Percentiles rank a stretch among this genome's conserved stretches.
These are phyloP conservation scores for Timema cristinae DNA, from an alignment of 2,888 invertebrate genomes.

Conservation along the genomic window DNA sequence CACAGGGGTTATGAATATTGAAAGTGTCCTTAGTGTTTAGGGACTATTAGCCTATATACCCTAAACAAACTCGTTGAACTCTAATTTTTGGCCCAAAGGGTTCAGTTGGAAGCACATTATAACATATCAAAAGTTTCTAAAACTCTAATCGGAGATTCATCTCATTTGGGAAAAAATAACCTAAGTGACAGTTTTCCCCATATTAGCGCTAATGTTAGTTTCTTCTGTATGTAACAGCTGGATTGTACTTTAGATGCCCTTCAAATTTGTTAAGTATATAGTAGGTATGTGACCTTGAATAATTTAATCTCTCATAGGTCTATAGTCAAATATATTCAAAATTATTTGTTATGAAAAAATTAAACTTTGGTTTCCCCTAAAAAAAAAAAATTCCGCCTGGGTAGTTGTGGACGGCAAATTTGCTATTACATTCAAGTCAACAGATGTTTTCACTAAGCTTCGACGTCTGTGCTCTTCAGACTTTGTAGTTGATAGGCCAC, in stretches of 20 bases:
- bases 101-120: not conserved
- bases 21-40: not conserved
- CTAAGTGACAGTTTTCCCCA: too few relatives aligned
- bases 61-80: not conserved
- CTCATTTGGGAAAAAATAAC: not conserved
- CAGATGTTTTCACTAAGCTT: not conserved
- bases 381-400: not conserved
- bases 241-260: too few relatives aligned
- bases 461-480: not conserved
- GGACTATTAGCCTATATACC: not conserved
- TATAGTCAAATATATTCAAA: too few relatives aligned
- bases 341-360: too few relatives aligned
- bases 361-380: not conserved
- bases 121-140: not conserved
- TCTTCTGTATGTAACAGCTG: too few relatives aligned
- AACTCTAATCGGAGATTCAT: not conserved
- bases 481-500: not conserved
- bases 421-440: not conserved
- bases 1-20: too few relatives aligned
- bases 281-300: too few relatives aligned
- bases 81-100: not conserved
- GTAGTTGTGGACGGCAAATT: not conserved
- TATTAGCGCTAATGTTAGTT: too few relatives aligned
- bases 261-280: too few relatives aligned
- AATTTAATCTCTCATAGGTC: too few relatives aligned